These are phyloP conservation scores for Perca fluviatilis DNA, from an alignment of 2,113 vertebrate genomes.

Conservation along the genomic window DNA sequence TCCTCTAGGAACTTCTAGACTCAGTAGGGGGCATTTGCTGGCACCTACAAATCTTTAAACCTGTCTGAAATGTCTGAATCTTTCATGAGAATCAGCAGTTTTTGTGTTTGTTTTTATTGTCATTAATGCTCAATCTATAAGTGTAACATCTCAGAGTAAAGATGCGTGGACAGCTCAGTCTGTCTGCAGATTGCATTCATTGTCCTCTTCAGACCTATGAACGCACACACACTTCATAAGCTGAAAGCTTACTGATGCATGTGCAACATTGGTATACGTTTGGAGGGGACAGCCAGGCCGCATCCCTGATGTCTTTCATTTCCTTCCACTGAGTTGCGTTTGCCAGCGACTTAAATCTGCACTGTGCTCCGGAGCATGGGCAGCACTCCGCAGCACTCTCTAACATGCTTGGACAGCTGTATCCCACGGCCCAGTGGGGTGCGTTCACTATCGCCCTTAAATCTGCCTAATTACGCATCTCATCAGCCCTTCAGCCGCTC, in stretches of 20 bases:
- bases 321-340: slow-evolving; percentile 36
- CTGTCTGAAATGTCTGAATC: neutral
- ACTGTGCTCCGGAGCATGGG: slow-evolving; percentile 29
- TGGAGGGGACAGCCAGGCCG: slow-evolving; percentile 26
- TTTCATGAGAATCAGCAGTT: neutral
- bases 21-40: neutral
- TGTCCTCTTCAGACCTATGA: neutral
- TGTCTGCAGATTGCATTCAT: slow-evolving; percentile 9
- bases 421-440: slow-evolving; percentile 63
- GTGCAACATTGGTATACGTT: slow-evolving; percentile 6
- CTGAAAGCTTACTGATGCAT: slow-evolving; percentile 2
- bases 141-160: neutral
- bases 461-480: slow-evolving; percentile 81
- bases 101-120: neutral
- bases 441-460: slow-evolving; percentile 63
- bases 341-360: slow-evolving; percentile 40
- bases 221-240: neutral
- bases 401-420: slow-evolving; percentile 71
- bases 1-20: neutral
- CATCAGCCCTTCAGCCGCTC: slow-evolving; percentile 66
- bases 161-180: slow-evolving; percentile 13
- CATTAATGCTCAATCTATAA: neutral
- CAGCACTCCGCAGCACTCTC: slow-evolving; percentile 44
- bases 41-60: neutral
- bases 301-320: slow-evolving; percentile 38